phyloP scores from a whole-genome alignment of 1,140 invertebrate genomes.

The Macrobrachium nipponense region DNA sequence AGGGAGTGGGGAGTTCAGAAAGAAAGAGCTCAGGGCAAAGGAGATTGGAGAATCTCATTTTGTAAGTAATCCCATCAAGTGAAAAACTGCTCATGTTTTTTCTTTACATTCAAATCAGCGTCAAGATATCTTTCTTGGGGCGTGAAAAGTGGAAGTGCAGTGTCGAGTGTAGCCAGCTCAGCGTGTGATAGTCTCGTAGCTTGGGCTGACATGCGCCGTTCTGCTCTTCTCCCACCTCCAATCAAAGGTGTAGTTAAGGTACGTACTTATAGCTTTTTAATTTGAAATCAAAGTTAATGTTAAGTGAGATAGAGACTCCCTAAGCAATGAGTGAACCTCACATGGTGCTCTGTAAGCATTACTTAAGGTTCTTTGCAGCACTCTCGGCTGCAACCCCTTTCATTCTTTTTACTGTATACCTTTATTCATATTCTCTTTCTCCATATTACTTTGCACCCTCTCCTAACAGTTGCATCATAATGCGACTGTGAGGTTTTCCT shows the following conservation, averaged over 20 bases:
- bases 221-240: slow-evolving; percentile 72
- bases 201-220: slow-evolving; percentile 65
- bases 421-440: too few species aligned
- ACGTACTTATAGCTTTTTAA: background rate
- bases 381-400: too few species aligned
- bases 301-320: too few species aligned
- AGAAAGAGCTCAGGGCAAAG: background rate
- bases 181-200: background rate
- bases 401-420: too few species aligned
- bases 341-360: too few species aligned
- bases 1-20: too few species aligned
- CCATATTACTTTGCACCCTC: too few species aligned
- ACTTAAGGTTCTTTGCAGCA: too few species aligned
- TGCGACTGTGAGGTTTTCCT: too few species aligned
- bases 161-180: background rate
- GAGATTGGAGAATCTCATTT: background rate
- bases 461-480: too few species aligned
- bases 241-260: slow-evolving; percentile 69
- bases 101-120: slow-evolving; percentile 21
- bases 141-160: slow-evolving; percentile 60
- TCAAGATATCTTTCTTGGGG: slow-evolving; percentile 66
- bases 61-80: background rate
- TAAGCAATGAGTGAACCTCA: too few species aligned
- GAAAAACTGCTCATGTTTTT: background rate
- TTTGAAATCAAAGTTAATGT: background rate